Base-by-base conservation (phyloP, 2,113 vertebrate genomes). In the Eurypyga helias region DNA sequence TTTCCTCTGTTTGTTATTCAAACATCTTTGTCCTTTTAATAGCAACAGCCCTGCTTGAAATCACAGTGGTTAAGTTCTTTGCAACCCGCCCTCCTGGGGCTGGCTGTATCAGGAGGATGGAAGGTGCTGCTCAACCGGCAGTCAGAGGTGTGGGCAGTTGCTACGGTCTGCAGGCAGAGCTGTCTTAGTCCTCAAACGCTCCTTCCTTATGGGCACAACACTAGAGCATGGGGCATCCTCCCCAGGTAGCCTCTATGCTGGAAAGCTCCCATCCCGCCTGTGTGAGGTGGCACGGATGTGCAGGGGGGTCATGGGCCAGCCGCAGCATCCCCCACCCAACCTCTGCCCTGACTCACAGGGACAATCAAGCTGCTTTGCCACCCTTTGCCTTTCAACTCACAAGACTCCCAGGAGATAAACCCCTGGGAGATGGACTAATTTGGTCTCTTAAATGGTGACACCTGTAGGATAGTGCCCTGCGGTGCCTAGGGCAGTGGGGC, bases 361-460 rank as follows among this genome's bases (percentile, higher is more conserved):
- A 3, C 4, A 3, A n/a, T 3, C 9, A 19, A 31, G 10, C 0
- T 46, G 45, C 24, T 69, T 64, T 73, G 7, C 4, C 1, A 38
- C 5, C 2, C 11, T 29, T 72, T 26, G 6, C 12, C 17, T 43
- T 64, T 49, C 54, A 21, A 7, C 24, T 58, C 29, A 26, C 31
- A 60, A 78, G 17, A 33, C 13, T 20, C n/a, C 20, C 66, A 12
- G 33, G 52, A 81, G 9, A 48, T 17, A n/a, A 87, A 48, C 3
- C 33, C 28, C 19, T 33, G 41, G 36, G 6, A 48, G 15, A 41
- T 12, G 17, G 24, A 34, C 14, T 54, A 4, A 29, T 62, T 83
- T 48, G 61, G 25, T 5, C 46, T 31, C 62, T 83, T 54, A 55
- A 28, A 36, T 36, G 41, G 33, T 14, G 17, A n/a, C 70, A 61